Percentiles rank a stretch among this genome's conserved stretches.
Conservation (phyloP, 2,888 invertebrate species). For the Cyclophora punctaria region DNA sequence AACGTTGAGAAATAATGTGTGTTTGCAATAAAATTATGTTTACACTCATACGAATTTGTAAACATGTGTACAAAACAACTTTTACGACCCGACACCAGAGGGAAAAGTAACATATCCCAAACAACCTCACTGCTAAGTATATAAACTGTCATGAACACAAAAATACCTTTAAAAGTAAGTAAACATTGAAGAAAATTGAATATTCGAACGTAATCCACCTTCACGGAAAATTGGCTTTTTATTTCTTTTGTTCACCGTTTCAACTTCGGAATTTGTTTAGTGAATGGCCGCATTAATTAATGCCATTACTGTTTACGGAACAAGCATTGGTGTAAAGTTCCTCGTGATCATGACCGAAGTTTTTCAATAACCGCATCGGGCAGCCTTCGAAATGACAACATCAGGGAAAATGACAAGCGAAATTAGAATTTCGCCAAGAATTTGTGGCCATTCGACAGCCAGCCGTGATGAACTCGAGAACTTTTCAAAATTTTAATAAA, state of each 20-base stretch:
- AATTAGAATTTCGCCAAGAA: slow-evolving; percentile 44
- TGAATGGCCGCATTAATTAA: slow-evolving; percentile 14
- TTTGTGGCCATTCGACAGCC: slow-evolving; percentile 38
- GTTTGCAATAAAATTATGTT: not conserved
- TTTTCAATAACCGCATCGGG: slow-evolving; percentile 20
- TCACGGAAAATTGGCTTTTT: slow-evolving; percentile 8
- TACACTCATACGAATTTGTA: slow-evolving; percentile 11
- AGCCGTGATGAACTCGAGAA: slow-evolving; percentile 41
- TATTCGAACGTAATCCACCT: slow-evolving; percentile 15
- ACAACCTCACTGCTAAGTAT: slow-evolving; percentile 4
- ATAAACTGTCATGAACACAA: slow-evolving; percentile 8
- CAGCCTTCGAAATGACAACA: slow-evolving; percentile 40
- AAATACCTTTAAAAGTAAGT: slow-evolving; percentile 12
- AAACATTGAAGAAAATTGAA: slow-evolving; percentile 16
- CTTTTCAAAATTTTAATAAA: slow-evolving; percentile 50
- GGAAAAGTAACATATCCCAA: slow-evolving; percentile 17
- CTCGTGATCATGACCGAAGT: slow-evolving; percentile 18
- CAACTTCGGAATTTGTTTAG: not conserved
- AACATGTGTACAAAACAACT: slow-evolving; percentile 17
- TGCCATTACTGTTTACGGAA: slow-evolving; percentile 11
- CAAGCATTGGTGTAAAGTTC: slow-evolving; percentile 21
- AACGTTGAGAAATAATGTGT: not conserved
- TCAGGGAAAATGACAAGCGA: slow-evolving; percentile 48
- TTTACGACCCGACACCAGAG: slow-evolving; percentile 12
- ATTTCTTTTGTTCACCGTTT: slow-evolving; percentile 1